Evolutionary conservation across 2,797 vertebrate species (phyloP).

Genomic region (Catharus ustulatus): DNA sequence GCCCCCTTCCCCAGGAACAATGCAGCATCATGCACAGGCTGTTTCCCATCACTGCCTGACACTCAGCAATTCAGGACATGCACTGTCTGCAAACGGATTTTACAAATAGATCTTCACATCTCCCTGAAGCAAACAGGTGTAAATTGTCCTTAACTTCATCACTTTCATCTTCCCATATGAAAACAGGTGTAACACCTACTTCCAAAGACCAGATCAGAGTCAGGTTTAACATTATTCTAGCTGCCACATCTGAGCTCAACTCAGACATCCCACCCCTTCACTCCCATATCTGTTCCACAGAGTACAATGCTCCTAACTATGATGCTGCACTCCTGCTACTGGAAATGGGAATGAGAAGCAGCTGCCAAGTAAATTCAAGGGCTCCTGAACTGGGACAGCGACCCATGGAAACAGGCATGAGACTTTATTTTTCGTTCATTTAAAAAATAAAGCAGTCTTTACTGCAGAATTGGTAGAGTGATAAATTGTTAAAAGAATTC

Average conservation of each 20-base stretch:
- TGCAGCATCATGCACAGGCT: not conserved
- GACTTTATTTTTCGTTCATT: not conserved
- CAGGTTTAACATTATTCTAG: not conserved
- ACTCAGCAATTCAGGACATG: not conserved
- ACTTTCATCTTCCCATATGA: not conserved
- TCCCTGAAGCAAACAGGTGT: not conserved
- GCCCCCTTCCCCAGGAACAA: not conserved
- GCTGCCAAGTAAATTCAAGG: not conserved
- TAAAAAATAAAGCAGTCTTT: not conserved
- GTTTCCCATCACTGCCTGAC: not conserved
- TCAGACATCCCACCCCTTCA: not conserved
- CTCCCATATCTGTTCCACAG: fast-evolving
- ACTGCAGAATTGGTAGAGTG: not conserved
- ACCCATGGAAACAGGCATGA: not conserved
- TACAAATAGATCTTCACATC: not conserved
- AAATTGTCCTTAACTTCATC: not conserved
- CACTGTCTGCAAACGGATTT: fast-evolving
- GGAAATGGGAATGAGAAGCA: not conserved
- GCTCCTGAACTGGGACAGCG: not conserved
- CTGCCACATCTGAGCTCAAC: not conserved
- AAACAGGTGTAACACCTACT: not conserved
- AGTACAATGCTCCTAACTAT: not conserved
- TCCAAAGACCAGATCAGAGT: not conserved
- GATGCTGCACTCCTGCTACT: not conserved
- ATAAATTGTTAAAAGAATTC: not conserved